A percentile compares a stretch with the other conserved stretches of the same genome.
These are phyloP conservation scores for Matsumyia berberina DNA, from an alignment of 2,888 invertebrate species.

Conservation along the genomic window DNA sequence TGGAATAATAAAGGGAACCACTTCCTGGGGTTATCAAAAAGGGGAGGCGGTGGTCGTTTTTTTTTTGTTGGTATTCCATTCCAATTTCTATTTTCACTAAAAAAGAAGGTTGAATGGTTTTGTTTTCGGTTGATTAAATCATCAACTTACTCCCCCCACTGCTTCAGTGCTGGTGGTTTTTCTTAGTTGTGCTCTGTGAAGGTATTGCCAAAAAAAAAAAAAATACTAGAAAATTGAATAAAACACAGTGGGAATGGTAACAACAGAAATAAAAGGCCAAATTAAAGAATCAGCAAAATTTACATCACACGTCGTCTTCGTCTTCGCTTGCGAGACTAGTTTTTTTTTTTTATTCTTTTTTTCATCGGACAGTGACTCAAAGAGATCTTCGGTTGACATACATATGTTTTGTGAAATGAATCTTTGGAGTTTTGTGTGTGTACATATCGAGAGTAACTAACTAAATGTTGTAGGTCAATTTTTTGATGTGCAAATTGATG, in stretches of 20 bases:
- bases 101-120: slow-evolving; percentile 27
- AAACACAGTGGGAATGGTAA: slow-evolving; percentile 26
- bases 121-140: slow-evolving; percentile 63
- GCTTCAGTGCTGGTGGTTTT: neutral
- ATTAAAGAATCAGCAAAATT: slow-evolving; percentile 41
- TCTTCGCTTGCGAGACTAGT: slow-evolving; percentile 27
- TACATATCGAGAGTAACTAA: slow-evolving; percentile 8
- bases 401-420: slow-evolving; percentile 14
- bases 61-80: neutral
- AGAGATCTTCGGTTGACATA: slow-evolving; percentile 25
- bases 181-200: slow-evolving; percentile 32
- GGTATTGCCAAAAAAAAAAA: slow-evolving; percentile 31
- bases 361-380: slow-evolving; percentile 60
- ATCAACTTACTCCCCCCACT: slow-evolving; percentile 45
- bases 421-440: slow-evolving; percentile 39
- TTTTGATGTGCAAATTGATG: neutral
- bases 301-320: slow-evolving; percentile 59
- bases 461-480: slow-evolving; percentile 25
- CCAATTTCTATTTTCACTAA: slow-evolving; percentile 22
- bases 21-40: slow-evolving; percentile 64
- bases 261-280: slow-evolving; percentile 20
- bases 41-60: slow-evolving; percentile 53
- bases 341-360: slow-evolving; percentile 27
- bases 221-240: slow-evolving; percentile 33
- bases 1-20: slow-evolving; percentile 33